Percentiles rank a stretch among this genome's conserved stretches.
Conservation (phyloP, 1,140 invertebrate species). For the Zaprionus gabonicus region DNA sequence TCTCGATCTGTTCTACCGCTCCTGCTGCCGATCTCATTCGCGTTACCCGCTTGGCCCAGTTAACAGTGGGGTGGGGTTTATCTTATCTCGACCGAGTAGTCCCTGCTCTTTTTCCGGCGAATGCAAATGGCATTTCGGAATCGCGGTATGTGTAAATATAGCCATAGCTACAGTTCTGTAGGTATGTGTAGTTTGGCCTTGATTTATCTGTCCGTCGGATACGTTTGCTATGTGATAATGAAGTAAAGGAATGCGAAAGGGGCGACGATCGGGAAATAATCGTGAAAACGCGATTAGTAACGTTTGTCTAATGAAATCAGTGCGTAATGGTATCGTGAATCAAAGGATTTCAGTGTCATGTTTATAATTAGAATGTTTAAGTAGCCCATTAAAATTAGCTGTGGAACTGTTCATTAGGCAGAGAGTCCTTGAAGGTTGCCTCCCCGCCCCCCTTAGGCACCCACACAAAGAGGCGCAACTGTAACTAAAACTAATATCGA, state of each 20-base stretch:
- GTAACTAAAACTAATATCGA: constrained; percentile 1
- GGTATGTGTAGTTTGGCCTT: constrained; percentile 6
- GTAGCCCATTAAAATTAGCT: not conserved
- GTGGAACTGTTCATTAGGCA: not conserved
- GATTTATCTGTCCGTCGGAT: constrained; percentile 34
- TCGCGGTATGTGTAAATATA: not conserved
- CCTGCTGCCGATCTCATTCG: constrained; percentile 12
- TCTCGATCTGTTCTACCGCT: not conserved
- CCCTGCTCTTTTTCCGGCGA: constrained; percentile 4
- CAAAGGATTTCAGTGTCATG: constrained; percentile 2
- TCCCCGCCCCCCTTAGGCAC: no score
- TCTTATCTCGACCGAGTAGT: constrained; percentile 29
- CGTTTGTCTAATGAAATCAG: constrained; percentile 4
- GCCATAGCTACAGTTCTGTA: not conserved
- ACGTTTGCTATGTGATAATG: constrained; percentile 30
- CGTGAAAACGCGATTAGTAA: constrained; percentile 18
- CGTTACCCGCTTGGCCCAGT: constrained; percentile 24
- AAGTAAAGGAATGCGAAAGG: constrained; percentile 1
- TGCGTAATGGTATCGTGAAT: not conserved
- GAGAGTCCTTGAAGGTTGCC: not conserved
- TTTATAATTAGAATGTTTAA: not conserved
- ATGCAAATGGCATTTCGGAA: constrained; percentile 43
- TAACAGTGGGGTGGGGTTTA: constrained; percentile 24
- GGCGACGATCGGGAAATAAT: constrained; percentile 1
- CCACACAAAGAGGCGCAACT: not conserved